Percentiles rank a stretch among this genome's conserved stretches.
phyloP scores from a whole-genome alignment of 2,113 vertebrate genomes.

The Heteronetta atricapilla region DNA sequence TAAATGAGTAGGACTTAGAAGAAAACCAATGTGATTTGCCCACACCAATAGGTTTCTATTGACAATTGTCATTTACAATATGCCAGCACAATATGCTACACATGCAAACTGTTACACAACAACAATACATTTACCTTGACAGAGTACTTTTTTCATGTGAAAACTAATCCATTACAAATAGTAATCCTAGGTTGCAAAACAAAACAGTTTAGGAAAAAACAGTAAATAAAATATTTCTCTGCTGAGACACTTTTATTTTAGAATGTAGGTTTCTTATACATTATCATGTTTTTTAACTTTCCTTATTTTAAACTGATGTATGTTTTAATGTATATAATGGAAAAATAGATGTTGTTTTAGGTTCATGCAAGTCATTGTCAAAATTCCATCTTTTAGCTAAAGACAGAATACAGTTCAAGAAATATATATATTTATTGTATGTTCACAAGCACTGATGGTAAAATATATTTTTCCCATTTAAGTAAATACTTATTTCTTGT shows the following conservation, averaged over 20 bases:
- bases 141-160: conserved; percentile 35
- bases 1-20: background rate
- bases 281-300: background rate
- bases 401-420: background rate
- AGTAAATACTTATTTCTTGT: background rate
- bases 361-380: background rate
- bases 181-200: background rate
- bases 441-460: background rate
- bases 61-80: conserved; percentile 56
- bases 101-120: conserved; percentile 20
- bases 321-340: background rate
- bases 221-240: background rate
- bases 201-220: background rate
- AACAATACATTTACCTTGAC: conserved; percentile 34
- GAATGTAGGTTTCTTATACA: background rate
- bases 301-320: background rate
- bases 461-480: background rate
- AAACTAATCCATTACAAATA: conserved; percentile 51
- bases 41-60: background rate
- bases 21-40: conserved; percentile 41
- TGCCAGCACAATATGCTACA: conserved; percentile 24
- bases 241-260: background rate
- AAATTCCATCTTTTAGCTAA: background rate
- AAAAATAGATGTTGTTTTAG: background rate
- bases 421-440: background rate